These are phyloP conservation scores for Mobula hypostoma DNA, from an alignment of 2,113 vertebrate genomes.

Conservation along the genomic window DNA sequence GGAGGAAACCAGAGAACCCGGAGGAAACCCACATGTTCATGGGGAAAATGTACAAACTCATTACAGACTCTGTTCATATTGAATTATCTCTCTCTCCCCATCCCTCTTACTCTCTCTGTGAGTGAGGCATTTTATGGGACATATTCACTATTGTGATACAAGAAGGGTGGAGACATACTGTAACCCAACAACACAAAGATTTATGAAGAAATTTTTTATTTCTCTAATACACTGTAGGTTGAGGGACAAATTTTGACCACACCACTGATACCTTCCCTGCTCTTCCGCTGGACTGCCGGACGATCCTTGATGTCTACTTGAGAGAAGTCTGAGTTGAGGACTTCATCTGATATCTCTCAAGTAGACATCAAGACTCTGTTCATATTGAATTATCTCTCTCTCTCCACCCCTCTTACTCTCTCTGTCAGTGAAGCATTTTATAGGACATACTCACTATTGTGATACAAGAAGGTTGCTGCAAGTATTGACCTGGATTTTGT, in stretches of 20 bases:
- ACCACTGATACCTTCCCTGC: not conserved
- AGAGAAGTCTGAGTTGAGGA: not conserved
- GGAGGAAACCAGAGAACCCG: no score
- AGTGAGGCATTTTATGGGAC: not conserved
- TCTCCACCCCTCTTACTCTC: no score
- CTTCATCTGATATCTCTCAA: not conserved
- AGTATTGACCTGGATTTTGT: not conserved
- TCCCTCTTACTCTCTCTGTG: no score
- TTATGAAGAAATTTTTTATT: not conserved
- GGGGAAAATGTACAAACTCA: no score
- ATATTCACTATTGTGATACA: not conserved
- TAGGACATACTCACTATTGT: not conserved
- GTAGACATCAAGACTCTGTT: no score
- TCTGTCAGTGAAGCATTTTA: not conserved
- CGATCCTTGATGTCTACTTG: not conserved
- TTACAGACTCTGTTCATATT: no score
- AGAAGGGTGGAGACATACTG: not conserved
- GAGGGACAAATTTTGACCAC: not conserved
- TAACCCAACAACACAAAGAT: not conserved
- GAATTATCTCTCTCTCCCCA: no score
- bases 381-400: no score
- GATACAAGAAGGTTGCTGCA: not conserved
- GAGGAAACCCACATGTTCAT: no score
- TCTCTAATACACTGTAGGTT: no score
- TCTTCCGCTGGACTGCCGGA: not conserved